phyloP scores from a whole-genome alignment of 2,797 vertebrate species.

The Peromyscus attwateri region DNA sequence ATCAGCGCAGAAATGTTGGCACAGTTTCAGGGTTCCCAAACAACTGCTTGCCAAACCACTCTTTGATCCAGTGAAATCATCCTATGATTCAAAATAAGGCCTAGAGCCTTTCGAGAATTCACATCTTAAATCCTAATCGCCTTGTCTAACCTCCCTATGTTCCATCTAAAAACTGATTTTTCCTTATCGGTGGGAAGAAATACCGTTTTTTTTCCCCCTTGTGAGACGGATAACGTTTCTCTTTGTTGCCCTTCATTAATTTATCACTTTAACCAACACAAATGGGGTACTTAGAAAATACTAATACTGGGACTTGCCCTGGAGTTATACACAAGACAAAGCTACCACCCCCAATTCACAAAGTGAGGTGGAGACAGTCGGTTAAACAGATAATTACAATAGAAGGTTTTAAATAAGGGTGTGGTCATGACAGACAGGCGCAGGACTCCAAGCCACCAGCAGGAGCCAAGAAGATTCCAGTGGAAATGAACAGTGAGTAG shows the following conservation, averaged over 20 bases:
- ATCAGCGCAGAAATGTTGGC: slow-evolving; percentile 87
- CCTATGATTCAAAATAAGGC: slow-evolving; percentile 88
- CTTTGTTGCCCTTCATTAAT: slow-evolving; percentile 56
- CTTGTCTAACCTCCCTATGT: slow-evolving; percentile 76
- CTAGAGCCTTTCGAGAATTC: slow-evolving; percentile 87
- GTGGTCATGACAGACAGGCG: not conserved
- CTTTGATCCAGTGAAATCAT: slow-evolving; percentile 88
- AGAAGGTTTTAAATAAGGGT: not conserved
- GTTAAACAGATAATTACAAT: slow-evolving; percentile 52
- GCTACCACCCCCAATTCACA: slow-evolving; percentile 29
- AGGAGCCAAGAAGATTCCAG: not conserved
- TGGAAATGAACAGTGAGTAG: not conserved
- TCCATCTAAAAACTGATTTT: slow-evolving; percentile 76
- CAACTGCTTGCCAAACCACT: slow-evolving; percentile 89
- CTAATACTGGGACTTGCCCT: slow-evolving; percentile 22
- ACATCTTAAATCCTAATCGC: slow-evolving; percentile 85
- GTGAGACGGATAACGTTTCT: slow-evolving; percentile 32
- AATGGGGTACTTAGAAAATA: not conserved
- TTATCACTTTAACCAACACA: slow-evolving; percentile 18
- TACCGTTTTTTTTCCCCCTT: not conserved
- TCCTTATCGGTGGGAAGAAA: slow-evolving; percentile 78
- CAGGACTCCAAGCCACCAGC: not conserved
- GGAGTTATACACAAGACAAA: not conserved
- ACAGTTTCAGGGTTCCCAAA: slow-evolving; percentile 86
- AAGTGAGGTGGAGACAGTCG: not conserved